Percentiles rank a stretch among this genome's conserved stretches.
phyloP scores from a whole-genome alignment of 2,797 vertebrate species.

The Sebastes ruberrimus region DNA sequence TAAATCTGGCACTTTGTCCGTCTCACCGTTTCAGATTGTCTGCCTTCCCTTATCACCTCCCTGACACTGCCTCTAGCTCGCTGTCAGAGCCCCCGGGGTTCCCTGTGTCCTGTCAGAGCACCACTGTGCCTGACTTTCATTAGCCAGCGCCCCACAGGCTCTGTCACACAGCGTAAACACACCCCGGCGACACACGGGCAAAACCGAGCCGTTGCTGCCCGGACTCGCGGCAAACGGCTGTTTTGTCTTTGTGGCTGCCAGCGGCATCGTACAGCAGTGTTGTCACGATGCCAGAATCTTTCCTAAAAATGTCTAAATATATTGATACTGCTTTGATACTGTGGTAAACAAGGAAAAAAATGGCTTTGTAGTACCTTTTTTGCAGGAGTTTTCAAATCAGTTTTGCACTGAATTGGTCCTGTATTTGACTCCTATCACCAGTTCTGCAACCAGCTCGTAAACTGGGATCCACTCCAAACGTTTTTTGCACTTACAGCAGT shows the following conservation, averaged over 20 bases:
- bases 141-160: slow-evolving; percentile 69
- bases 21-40: slow-evolving; percentile 36
- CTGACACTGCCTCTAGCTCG: slow-evolving; percentile 41
- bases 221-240: slow-evolving; percentile 20
- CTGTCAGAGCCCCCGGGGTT: slow-evolving; percentile 53
- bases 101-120: slow-evolving; percentile 70
- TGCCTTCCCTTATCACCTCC: slow-evolving; percentile 46
- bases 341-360: background rate
- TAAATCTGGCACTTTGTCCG: slow-evolving; percentile 20
- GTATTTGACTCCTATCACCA: background rate
- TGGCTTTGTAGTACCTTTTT: no score
- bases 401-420: background rate
- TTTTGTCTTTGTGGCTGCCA: slow-evolving; percentile 16
- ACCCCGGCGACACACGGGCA: slow-evolving; percentile 30
- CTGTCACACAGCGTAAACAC: slow-evolving; percentile 65
- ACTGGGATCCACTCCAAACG: background rate
- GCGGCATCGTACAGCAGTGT: slow-evolving; percentile 14
- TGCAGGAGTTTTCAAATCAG: background rate
- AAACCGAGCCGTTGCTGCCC: slow-evolving; percentile 27
- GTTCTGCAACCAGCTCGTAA: background rate
- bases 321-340: background rate
- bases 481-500: background rate
- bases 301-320: background rate
- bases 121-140: slow-evolving; percentile 75
- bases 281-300: background rate